These are phyloP conservation scores for Nasonia oneida DNA, from an alignment of 2,888 invertebrate species.

Conservation along the genomic window DNA sequence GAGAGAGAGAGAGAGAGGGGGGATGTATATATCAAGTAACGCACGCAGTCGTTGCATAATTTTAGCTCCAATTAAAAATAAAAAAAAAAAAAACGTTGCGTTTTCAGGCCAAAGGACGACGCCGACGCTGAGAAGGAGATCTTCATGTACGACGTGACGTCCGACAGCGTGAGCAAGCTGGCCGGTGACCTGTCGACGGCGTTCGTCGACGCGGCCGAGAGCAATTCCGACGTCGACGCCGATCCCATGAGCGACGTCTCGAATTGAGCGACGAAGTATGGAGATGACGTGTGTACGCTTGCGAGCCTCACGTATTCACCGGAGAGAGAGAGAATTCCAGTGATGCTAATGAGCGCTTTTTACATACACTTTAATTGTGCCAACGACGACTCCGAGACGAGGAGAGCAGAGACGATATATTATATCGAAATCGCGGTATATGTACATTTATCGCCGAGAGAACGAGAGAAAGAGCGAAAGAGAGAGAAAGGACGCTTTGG, in stretches of 20 bases:
- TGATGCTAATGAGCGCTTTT: slow-evolving; percentile 36
- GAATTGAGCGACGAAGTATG: background rate
- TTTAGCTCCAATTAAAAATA: background rate
- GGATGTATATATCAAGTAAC: slow-evolving; percentile 6
- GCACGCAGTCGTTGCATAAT: background rate
- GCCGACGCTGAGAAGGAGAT: slow-evolving; percentile 86
- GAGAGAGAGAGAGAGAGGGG: no score
- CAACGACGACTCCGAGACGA: slow-evolving; percentile 55
- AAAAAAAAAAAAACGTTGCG: background rate
- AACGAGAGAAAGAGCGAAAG: background rate
- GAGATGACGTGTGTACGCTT: background rate
- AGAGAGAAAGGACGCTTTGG: background rate
- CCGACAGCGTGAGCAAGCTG: slow-evolving; percentile 87
- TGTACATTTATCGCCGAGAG: slow-evolving; percentile 1
- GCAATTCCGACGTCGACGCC: slow-evolving; percentile 82
- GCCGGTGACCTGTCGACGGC: slow-evolving; percentile 91
- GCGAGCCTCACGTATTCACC: background rate
- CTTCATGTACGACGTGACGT: slow-evolving; percentile 91
- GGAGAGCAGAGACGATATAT: slow-evolving; percentile 25
- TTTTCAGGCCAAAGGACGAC: slow-evolving; percentile 79
- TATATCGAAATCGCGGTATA: slow-evolving; percentile 33
- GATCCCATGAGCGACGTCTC: slow-evolving; percentile 46
- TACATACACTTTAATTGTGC: slow-evolving; percentile 50
- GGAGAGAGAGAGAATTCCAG: slow-evolving; percentile 9
- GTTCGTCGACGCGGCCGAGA: slow-evolving; percentile 93